These are phyloP conservation scores for Henricia sp. DNA, from an alignment of 53 echinoderm and acorn worm species.

Conservation along the genomic window DNA sequence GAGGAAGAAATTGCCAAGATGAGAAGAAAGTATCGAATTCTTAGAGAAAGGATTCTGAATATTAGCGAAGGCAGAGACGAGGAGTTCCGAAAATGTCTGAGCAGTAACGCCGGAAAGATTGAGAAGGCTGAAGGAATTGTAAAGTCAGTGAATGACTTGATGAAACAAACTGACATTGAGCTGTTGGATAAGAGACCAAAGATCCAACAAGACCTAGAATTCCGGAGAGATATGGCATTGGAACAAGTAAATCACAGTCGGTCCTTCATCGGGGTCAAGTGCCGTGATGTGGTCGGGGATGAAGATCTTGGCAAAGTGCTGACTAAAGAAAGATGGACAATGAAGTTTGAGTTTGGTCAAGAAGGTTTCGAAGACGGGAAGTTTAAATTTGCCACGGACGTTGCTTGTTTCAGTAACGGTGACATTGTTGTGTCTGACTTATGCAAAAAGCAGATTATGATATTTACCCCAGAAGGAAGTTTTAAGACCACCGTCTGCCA, in stretches of 20 bases:
- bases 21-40: conserved; percentile 1
- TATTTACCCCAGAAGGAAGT: not conserved
- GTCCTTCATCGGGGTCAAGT: conserved; percentile 20
- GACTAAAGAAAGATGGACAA: conserved; percentile 3
- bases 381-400: not conserved
- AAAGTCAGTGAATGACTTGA: conserved; percentile 24
- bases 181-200: conserved; percentile 22
- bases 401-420: conserved; percentile 11
- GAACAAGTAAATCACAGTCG: not conserved
- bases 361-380: not conserved
- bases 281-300: not conserved
- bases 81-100: not conserved
- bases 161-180: conserved; percentile 37
- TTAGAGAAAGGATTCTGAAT: conserved; percentile 7
- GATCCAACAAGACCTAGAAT: conserved; percentile 21
- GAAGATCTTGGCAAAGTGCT: conserved; percentile 10
- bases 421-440: not conserved
- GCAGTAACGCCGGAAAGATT: conserved; percentile 18
- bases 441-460: not conserved
- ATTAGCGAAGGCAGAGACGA: conserved; percentile 1
- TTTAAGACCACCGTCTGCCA: not conserved
- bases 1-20: conserved; percentile 29
- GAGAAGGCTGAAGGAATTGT: conserved; percentile 9
- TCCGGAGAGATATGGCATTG: not conserved
- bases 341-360: conserved; percentile 4